A percentile compares a stretch with the other conserved stretches of the same genome.
Conservation (phyloP, 2,888 invertebrate species). For the Dynastes grantii region DNA sequence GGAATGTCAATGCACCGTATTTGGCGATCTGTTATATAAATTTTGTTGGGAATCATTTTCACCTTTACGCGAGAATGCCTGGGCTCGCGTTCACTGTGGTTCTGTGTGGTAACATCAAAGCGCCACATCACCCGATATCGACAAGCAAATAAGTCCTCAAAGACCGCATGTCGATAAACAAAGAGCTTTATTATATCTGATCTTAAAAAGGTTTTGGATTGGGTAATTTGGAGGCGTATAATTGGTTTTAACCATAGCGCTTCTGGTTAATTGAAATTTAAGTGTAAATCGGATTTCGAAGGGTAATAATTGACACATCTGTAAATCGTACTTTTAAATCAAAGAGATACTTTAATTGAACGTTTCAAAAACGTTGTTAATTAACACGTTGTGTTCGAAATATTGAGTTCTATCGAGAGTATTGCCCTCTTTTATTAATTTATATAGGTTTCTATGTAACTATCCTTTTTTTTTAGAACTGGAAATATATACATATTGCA, state of each 20-base stretch:
- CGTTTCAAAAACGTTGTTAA: too few relatives aligned
- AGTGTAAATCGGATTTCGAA: conserved; percentile 13
- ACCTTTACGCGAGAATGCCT: too few relatives aligned
- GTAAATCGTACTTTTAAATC: too few relatives aligned
- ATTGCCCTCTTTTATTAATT: too few relatives aligned
- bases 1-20: background rate
- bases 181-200: conserved; percentile 25
- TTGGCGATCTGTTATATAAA: background rate
- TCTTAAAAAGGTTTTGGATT: background rate
- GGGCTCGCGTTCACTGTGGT: background rate
- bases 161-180: conserved; percentile 23
- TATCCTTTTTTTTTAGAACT: too few relatives aligned
- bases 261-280: background rate
- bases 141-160: conserved; percentile 1
- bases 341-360: too few relatives aligned
- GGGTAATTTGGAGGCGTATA: background rate
- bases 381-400: too few relatives aligned
- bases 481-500: too few relatives aligned
- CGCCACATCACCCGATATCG: conserved; percentile 18
- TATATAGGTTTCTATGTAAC: too few relatives aligned
- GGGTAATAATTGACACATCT: background rate
- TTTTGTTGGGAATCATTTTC: conserved; percentile 32
- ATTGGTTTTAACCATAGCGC: background rate
- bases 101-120: conserved; percentile 23
- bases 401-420: too few relatives aligned